Evolutionary conservation across 2,113 vertebrate genomes (phyloP).

Genomic region (Ochotona curzoniae): DNA sequence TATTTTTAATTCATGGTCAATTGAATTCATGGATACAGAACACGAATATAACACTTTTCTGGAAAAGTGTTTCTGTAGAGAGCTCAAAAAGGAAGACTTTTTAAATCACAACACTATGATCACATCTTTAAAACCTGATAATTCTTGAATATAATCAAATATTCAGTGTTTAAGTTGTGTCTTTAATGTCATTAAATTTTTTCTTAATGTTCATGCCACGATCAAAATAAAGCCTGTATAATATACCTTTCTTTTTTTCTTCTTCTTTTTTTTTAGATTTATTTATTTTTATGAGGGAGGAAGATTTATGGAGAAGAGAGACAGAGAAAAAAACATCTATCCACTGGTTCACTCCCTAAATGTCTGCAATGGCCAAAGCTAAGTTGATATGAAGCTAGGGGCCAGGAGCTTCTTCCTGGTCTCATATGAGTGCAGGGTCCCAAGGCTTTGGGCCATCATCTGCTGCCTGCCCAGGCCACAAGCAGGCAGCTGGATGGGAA

Average conservation of each 20-base stretch:
- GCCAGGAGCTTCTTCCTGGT: no score
- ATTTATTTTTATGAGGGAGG: no score
- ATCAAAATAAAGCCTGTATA: not conserved
- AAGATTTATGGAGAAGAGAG: no score
- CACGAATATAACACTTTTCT: not conserved
- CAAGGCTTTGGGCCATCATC: no score
- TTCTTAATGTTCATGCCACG: not conserved
- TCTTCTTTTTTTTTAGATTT: no score
- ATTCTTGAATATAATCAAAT: not conserved
- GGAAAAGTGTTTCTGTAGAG: not conserved
- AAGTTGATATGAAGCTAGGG: no score
- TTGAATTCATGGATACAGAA: not conserved
- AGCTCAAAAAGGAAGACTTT: not conserved
- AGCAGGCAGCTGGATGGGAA: no score
- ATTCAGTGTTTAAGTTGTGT: not conserved
- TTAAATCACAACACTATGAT: not conserved
- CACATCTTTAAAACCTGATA: conserved; percentile 22
- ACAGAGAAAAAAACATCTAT: no score
- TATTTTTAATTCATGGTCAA: not conserved
- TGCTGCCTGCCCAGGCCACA: no score
- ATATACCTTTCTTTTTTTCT: not conserved
- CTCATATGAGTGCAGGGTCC: no score
- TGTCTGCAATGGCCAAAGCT: no score
- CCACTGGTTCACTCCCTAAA: no score
- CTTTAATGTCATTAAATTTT: conserved; percentile 11